These are phyloP conservation scores for Oreohelix idahoensis DNA, from an alignment of 1,140 invertebrate species.

Conservation along the genomic window DNA sequence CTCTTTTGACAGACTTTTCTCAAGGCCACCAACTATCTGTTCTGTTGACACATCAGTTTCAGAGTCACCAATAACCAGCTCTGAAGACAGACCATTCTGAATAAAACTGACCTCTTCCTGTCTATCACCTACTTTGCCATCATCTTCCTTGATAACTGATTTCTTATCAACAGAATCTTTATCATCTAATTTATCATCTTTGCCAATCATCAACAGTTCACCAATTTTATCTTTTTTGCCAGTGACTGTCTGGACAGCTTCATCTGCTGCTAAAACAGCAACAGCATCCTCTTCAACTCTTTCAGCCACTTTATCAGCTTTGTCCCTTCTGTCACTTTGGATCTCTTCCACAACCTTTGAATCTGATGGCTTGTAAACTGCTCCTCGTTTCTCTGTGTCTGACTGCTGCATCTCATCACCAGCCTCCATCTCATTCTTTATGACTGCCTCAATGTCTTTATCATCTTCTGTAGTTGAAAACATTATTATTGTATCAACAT, in stretches of 20 bases:
- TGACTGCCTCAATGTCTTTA: not conserved
- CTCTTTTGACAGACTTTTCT: not conserved
- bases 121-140: not conserved
- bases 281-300: not conserved
- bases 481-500: too few species aligned
- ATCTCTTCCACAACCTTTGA: not conserved
- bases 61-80: not conserved
- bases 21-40: not conserved
- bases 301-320: slow-evolving; percentile 24
- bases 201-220: not conserved
- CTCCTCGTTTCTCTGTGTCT: not conserved
- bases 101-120: slow-evolving; percentile 12
- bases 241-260: not conserved
- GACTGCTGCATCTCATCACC: not conserved
- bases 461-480: not conserved
- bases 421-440: not conserved
- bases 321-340: slow-evolving; percentile 61
- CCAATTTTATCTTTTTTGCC: not conserved
- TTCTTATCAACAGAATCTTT: not conserved
- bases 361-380: not conserved
- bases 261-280: not conserved
- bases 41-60: not conserved
- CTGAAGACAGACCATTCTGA: not conserved
- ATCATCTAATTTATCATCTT: not conserved
- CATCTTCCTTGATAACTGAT: not conserved